phyloP scores from a whole-genome alignment of 2,888 invertebrate genomes.

The Periphyllus acericola region DNA sequence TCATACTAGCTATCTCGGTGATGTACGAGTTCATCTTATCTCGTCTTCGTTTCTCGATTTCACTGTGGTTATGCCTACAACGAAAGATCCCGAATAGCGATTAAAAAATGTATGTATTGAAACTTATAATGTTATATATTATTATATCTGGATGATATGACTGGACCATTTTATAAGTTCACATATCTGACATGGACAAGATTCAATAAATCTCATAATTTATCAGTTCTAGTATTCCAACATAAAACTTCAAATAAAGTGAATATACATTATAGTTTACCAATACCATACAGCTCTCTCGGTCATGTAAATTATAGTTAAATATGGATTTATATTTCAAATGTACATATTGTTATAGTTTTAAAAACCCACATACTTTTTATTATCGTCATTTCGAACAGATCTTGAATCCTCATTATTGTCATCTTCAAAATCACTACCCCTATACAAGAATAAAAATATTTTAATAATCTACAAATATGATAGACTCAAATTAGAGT shows the following conservation, averaged over 20 bases:
- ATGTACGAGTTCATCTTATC: constrained; percentile 98
- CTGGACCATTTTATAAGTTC: neutral
- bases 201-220: too few species aligned
- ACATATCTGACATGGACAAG: neutral
- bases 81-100: constrained; percentile 18
- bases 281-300: too few species aligned
- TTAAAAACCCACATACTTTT: constrained; percentile 71
- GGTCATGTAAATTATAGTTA: too few species aligned
- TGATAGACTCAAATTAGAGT: too few species aligned
- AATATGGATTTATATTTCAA: too few species aligned
- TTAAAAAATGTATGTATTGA: too few species aligned
- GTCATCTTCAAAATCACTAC: constrained; percentile 73
- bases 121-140: too few species aligned
- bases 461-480: constrained; percentile 30
- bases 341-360: too few species aligned
- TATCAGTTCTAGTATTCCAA: too few species aligned
- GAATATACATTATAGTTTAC: too few species aligned
- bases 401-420: constrained; percentile 79
- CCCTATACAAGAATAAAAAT: constrained; percentile 67
- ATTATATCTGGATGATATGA: too few species aligned
- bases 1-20: constrained; percentile 83
- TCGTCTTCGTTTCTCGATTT: constrained; percentile 92
- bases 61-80: constrained; percentile 93
- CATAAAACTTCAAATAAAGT: too few species aligned
- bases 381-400: constrained; percentile 75